Percentiles rank a stretch among this genome's conserved stretches.
Evolutionary conservation across 2,113 vertebrate species (phyloP).

Genomic region (Dasyornis broadbenti): DNA sequence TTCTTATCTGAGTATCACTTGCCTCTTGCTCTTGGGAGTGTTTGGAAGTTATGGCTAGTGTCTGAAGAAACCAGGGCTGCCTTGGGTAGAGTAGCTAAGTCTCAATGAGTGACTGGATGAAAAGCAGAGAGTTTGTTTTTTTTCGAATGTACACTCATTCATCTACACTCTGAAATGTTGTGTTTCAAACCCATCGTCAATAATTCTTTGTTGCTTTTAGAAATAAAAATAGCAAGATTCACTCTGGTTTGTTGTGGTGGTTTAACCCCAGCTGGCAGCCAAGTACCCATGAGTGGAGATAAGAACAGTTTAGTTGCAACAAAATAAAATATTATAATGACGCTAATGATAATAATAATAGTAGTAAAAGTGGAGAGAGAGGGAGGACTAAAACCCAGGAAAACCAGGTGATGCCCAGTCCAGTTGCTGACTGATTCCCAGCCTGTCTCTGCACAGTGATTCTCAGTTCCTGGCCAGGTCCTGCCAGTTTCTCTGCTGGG

Average conservation of each 20-base stretch:
- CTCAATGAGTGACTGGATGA: neutral
- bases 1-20: neutral
- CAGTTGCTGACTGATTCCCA: neutral
- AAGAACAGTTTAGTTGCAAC: neutral
- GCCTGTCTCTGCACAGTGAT: neutral
- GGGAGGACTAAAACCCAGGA: neutral
- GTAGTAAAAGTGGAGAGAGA: neutral
- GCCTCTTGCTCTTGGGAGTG: neutral
- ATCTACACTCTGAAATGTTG: neutral
- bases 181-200: neutral
- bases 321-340: neutral
- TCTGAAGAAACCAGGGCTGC: neutral
- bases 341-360: neutral
- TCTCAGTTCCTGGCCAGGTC: neutral
- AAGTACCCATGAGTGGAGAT: neutral
- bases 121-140: neutral
- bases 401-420: neutral
- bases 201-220: neutral
- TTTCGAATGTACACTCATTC: neutral
- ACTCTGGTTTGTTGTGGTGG: neutral
- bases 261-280: neutral
- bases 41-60: neutral
- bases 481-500: neutral
- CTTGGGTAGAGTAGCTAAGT: neutral
- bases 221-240: neutral